These are phyloP conservation scores for Sebastes vulpes DNA, from an alignment of 2,797 vertebrate species.

Conservation along the genomic window DNA sequence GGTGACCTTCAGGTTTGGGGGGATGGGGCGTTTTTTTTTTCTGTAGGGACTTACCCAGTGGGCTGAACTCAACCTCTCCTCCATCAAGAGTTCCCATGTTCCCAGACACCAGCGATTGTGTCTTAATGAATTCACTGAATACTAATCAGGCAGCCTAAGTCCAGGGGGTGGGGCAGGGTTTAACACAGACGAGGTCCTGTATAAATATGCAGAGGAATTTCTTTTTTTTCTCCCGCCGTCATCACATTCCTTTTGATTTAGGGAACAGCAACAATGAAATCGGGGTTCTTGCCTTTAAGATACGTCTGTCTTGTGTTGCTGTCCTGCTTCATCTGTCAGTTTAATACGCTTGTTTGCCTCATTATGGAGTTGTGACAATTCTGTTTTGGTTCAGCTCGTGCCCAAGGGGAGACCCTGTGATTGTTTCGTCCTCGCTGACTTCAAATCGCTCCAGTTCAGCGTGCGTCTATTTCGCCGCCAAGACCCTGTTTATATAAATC, in stretches of 20 bases:
- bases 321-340: slow-evolving; percentile 26
- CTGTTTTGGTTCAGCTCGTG: slow-evolving; percentile 42
- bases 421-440: slow-evolving; percentile 42
- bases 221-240: not conserved
- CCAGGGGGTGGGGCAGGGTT: slow-evolving; percentile 74
- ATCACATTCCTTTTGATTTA: slow-evolving; percentile 42
- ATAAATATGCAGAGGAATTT: slow-evolving; percentile 65
- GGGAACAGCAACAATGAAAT: slow-evolving; percentile 20
- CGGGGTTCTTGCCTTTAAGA: slow-evolving; percentile 12
- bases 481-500: slow-evolving; percentile 67
- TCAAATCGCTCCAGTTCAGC: slow-evolving; percentile 35
- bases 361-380: slow-evolving; percentile 49
- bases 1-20: slow-evolving; percentile 81
- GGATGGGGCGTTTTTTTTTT: slow-evolving; percentile 48
- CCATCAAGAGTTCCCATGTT: slow-evolving; percentile 78
- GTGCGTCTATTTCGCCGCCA: slow-evolving; percentile 23
- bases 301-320: not conserved
- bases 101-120: slow-evolving; percentile 82
- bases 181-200: slow-evolving; percentile 54
- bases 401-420: slow-evolving; percentile 46
- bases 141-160: slow-evolving; percentile 81
- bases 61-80: slow-evolving; percentile 75
- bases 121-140: slow-evolving; percentile 86
- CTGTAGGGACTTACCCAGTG: slow-evolving; percentile 49
- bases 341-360: slow-evolving; percentile 53